Evolutionary conservation across 53 echinoderm and acorn worm genomes (phyloP).

Genomic region (Astropecten irregularis): DNA sequence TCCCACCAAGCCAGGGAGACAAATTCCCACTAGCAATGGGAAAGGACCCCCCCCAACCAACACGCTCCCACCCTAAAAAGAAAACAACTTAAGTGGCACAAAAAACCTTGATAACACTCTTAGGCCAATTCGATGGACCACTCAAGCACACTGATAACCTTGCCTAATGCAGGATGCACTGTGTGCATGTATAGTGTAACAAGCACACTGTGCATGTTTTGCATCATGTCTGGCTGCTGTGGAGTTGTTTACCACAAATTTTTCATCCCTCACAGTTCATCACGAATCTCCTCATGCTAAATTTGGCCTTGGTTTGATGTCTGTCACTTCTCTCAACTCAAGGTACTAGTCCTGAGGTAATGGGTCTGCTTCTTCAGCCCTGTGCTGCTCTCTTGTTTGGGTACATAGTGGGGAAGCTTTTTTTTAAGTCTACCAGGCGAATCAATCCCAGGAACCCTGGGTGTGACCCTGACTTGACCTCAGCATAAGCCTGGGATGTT

Average conservation of each 20-base stretch:
- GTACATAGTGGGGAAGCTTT: too few species aligned
- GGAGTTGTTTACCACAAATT: conserved; percentile 21
- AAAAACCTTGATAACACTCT: conserved; percentile 21
- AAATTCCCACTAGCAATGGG: conserved; percentile 13
- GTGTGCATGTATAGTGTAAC: too few species aligned
- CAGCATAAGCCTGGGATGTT: background rate
- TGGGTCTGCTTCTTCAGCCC: too few species aligned
- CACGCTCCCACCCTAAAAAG: background rate
- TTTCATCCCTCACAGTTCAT: too few species aligned
- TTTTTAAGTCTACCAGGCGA: too few species aligned
- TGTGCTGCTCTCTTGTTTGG: too few species aligned
- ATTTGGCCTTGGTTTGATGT: background rate
- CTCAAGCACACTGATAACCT: too few species aligned
- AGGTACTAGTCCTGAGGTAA: too few species aligned
- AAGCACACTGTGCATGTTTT: conserved; percentile 39
- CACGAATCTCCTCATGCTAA: background rate
- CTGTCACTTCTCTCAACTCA: too few species aligned
- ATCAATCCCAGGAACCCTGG: too few species aligned
- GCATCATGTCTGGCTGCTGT: background rate
- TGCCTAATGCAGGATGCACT: too few species aligned
- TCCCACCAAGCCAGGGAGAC: background rate
- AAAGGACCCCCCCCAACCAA: background rate
- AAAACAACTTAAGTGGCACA: conserved; percentile 7
- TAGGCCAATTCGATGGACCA: too few species aligned
- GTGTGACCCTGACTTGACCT: conserved; percentile 20